Evolutionary conservation across 1,140 invertebrate species (phyloP), one percentile per base, ranked within the genome.

Genomic region (Trinorchestia longiramus): DNA sequence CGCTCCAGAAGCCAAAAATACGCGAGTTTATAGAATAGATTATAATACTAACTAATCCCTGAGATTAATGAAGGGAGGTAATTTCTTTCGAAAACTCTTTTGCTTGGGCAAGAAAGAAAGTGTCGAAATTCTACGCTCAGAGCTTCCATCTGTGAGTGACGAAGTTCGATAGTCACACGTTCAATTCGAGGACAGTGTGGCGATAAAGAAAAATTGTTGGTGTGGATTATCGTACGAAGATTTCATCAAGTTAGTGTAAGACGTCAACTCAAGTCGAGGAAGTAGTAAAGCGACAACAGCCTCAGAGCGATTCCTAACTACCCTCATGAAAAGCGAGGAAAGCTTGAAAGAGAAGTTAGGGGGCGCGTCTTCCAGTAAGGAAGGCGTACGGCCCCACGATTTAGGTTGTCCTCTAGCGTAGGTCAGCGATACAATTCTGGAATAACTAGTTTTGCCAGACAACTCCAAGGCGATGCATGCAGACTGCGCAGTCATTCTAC

Each of bases 151-250:
- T 41, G n/a, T 3, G 41, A 43, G 43, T 42, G 11, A 90, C 43
- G 15, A 17, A 42, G n/a, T 42, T 15, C 88, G 43, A 42, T 41
- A 90, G 36, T 90, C 88, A 11, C 41, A 42, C 8, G 43, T 90
- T 90, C 4, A 90, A 90, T 90, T 90, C 88, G 88, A 90, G 88
- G n/a, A 41, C 8, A 90, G 88, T 36, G 15, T 3, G 41, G 88
- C 1, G 4, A 90, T 90, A 41, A 43, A 42, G 43, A 41, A 42
- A 15, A 90, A 90, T 15, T 90, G 88, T 90, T 90, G 88, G 88
- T 90, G 88, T 28, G 88, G 88, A 42, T 41, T 41, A 42, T 90
- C 88, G 88, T 90, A 90, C 43, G 88, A 90, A 90, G 88, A 90
- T 43, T 90, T 90, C n/a, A 41, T 90, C 8, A 90, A 90, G 28